phyloP scores from a whole-genome alignment of 1,140 invertebrate species.

The Hycleus cichorii region DNA sequence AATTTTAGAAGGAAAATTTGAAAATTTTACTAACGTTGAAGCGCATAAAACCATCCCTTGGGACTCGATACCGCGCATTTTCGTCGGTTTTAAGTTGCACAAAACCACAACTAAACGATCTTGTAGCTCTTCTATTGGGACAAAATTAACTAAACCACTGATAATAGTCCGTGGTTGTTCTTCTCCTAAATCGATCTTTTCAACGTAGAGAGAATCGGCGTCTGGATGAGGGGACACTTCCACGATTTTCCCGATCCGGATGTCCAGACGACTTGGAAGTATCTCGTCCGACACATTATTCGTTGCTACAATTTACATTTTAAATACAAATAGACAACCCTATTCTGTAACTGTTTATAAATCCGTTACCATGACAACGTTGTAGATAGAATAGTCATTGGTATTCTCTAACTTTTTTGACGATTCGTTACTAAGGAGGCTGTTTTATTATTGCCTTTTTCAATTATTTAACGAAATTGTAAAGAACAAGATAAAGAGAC shows the following conservation, averaged over 20 bases:
- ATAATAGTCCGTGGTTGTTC: slow-evolving; percentile 66
- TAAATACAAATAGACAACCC: too few species aligned
- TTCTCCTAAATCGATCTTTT: slow-evolving; percentile 82
- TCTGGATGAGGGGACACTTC: slow-evolving; percentile 89
- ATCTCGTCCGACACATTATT: slow-evolving; percentile 50
- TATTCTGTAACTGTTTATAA: too few species aligned
- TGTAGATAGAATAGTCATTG: too few species aligned
- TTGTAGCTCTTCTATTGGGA: slow-evolving; percentile 82
- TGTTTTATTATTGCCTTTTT: too few species aligned
- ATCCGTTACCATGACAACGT: too few species aligned
- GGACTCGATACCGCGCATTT: slow-evolving; percentile 84
- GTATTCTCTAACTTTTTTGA: too few species aligned
- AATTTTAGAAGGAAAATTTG: slow-evolving; percentile 8
- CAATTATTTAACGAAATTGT: too few species aligned
- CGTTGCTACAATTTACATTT: slow-evolving; percentile 12
- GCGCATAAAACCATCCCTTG: slow-evolving; percentile 89
- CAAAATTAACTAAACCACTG: slow-evolving; percentile 84
- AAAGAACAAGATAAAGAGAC: too few species aligned
- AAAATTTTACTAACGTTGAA: slow-evolving; percentile 55
- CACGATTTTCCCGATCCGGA: slow-evolving; percentile 87
- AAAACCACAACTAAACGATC: slow-evolving; percentile 80
- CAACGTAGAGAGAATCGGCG: slow-evolving; percentile 90
- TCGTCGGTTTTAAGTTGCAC: slow-evolving; percentile 90
- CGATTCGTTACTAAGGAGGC: too few species aligned
- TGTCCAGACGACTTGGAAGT: slow-evolving; percentile 69